These are phyloP conservation scores for Harpegnathos saltator DNA, from an alignment of 1,140 invertebrate genomes.

Conservation along the genomic window DNA sequence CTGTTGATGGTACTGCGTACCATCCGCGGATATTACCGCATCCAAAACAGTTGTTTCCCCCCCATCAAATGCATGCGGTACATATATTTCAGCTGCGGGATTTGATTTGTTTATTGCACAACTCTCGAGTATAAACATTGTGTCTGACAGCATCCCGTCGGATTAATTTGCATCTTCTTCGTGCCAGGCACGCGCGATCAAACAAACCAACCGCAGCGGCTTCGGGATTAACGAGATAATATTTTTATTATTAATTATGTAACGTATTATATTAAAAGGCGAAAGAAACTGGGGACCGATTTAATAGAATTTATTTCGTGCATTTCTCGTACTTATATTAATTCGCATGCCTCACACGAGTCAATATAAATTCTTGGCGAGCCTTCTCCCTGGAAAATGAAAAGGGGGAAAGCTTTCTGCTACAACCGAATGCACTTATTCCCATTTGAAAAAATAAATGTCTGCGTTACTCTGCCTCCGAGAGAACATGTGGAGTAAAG, in stretches of 20 bases:
- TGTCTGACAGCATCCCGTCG: neutral
- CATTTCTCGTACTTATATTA: neutral
- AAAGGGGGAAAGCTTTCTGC: neutral
- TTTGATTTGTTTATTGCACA: constrained; percentile 6
- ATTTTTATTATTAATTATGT: too few relatives aligned
- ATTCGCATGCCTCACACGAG: too few relatives aligned
- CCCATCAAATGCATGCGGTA: neutral
- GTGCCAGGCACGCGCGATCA: neutral
- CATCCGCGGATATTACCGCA: neutral
- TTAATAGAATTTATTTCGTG: constrained; percentile 1
- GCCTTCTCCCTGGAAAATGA: neutral
- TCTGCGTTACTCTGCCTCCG: neutral
- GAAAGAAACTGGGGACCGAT: neutral
- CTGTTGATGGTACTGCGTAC: neutral
- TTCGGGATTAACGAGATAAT: neutral
- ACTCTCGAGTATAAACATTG: constrained; percentile 7
- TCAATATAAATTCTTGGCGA: too few relatives aligned
- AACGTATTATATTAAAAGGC: neutral
- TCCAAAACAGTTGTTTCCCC: neutral
- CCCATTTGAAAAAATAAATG: neutral
- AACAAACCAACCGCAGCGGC: neutral
- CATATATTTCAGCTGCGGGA: neutral
- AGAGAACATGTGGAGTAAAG: neutral
- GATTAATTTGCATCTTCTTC: too few relatives aligned
- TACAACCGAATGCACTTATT: neutral